Evolutionary conservation across 2,888 invertebrate species (phyloP), one percentile per base, ranked within the genome.

Genomic region (Macrophya annulata): DNA sequence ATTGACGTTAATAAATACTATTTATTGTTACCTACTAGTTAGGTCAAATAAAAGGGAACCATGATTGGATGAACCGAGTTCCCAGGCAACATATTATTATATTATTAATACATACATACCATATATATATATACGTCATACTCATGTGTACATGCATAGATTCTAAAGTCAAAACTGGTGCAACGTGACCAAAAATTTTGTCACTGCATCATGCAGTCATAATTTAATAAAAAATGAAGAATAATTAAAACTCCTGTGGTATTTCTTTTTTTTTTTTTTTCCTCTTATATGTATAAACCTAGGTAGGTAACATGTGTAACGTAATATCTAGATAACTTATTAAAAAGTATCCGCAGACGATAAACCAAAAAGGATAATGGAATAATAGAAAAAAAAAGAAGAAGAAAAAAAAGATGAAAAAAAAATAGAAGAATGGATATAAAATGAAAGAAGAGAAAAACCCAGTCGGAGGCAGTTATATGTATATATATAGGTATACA

Each of bases 1-100:
- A 90, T 90, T 89, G 89, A 83, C 86, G 87, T 87, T 89, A 90
- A 90, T 90, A 90, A 89, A 88, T 87, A 87, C 84, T 87, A 87
- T 88, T 88, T 76, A 84, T 76, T 59, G 84, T 59, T 68, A 37
- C 17, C 84, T 65, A 74, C 48, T 68, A 68, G 51, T 68, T 68
- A 74, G 43, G 43, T 25, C 83, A 21, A 68, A 83, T 48, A 71
- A 68, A 83, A 71, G 68, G 71, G 48, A 17, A 8, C 83, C 83
- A 51, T 83, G 83, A 71, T 83, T 83, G 83, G 65, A 83, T 48
- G 8, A 83, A 43, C 10, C 43, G 83, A 25, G 83, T 83, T 83
- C 83, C 83, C 83, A 83, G 25, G 83, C 81, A n/a, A 25, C 21
- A 62, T 5, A 62, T 62, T 5, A 62, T 62, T 48, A 48, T 62